Conservation (phyloP, 1,140 invertebrate species). For the Hirudo medicinalis region DNA sequence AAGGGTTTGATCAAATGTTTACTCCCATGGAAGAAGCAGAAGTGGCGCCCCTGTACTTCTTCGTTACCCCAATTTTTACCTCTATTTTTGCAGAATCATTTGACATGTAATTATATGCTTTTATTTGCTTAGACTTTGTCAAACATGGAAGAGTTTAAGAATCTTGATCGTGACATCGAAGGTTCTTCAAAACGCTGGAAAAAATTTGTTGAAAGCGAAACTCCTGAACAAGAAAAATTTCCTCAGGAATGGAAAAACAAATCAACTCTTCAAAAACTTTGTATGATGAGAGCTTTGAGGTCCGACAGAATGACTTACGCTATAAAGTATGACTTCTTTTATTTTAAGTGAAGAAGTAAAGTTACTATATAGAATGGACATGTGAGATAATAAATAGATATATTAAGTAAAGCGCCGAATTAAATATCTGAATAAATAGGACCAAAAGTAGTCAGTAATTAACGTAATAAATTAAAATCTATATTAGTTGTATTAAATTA, state of each 20-base stretch:
- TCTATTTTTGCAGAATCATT: too few relatives aligned
- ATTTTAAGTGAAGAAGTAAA: constrained; percentile 24
- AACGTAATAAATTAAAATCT: too few relatives aligned
- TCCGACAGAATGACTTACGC: constrained; percentile 85
- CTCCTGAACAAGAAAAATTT: constrained; percentile 86
- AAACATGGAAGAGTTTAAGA: constrained; percentile 76
- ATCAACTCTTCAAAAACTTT: constrained; percentile 72
- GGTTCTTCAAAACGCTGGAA: constrained; percentile 87
- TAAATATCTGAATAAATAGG: too few relatives aligned
- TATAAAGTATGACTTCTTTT: constrained; percentile 41
- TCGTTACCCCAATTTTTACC: too few relatives aligned
- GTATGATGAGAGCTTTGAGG: constrained; percentile 80
- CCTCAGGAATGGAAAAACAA: constrained; percentile 97
- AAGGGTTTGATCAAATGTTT: too few relatives aligned
- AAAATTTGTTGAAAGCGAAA: constrained; percentile 83
- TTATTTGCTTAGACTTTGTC: constrained; percentile 46
- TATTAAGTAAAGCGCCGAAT: too few relatives aligned
- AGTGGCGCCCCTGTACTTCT: too few relatives aligned
- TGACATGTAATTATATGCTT: not conserved
- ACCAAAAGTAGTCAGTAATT: too few relatives aligned
- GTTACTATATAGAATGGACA: not conserved
- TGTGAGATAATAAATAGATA: too few relatives aligned
- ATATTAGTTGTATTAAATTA: too few relatives aligned
- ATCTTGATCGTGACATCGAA: constrained; percentile 87
- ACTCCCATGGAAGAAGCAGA: too few relatives aligned